Percentiles rank a stretch among this genome's conserved stretches.
phyloP scores from a whole-genome alignment of 2,888 invertebrate genomes.

The Hybos culiciformis region DNA sequence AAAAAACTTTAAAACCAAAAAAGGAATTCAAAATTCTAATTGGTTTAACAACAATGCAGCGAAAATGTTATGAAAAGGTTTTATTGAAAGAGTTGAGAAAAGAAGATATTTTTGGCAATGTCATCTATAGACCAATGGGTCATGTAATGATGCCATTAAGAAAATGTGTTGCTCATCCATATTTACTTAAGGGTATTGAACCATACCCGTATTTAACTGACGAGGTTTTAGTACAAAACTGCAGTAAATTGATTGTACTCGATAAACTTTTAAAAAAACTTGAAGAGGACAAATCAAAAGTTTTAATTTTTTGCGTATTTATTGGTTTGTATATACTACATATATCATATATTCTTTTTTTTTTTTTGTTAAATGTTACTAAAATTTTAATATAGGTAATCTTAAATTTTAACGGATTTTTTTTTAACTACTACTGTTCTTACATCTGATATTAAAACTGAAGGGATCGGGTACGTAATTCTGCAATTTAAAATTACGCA shows the following conservation, averaged over 20 bases:
- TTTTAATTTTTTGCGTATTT: slow-evolving; percentile 94
- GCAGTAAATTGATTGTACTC: slow-evolving; percentile 90
- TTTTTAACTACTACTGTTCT: no score
- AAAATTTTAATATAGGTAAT: no score
- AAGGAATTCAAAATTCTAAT: slow-evolving; percentile 96
- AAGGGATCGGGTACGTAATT: no score
- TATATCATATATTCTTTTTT: no score
- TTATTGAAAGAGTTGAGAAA: slow-evolving; percentile 98
- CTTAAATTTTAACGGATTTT: no score
- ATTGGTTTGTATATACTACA: no score
- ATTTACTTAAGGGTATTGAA: slow-evolving; percentile 97
- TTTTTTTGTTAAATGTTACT: no score
- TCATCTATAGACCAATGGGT: slow-evolving; percentile 93
- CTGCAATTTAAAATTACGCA: no score
- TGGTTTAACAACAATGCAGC: slow-evolving; percentile 95
- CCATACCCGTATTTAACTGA: slow-evolving; percentile 98
- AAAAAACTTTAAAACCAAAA: slow-evolving; percentile 90
- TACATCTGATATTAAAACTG: no score
- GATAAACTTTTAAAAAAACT: slow-evolving; percentile 88
- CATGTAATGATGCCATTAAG: slow-evolving; percentile 98
- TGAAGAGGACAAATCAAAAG: slow-evolving; percentile 80
- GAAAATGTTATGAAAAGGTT: slow-evolving; percentile 98
- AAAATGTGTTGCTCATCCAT: slow-evolving; percentile 98
- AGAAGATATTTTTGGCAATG: slow-evolving; percentile 91
- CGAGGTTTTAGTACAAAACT: slow-evolving; percentile 85